Conservation (phyloP, 2,113 vertebrate species). For the Myotis lucifugus region DNA sequence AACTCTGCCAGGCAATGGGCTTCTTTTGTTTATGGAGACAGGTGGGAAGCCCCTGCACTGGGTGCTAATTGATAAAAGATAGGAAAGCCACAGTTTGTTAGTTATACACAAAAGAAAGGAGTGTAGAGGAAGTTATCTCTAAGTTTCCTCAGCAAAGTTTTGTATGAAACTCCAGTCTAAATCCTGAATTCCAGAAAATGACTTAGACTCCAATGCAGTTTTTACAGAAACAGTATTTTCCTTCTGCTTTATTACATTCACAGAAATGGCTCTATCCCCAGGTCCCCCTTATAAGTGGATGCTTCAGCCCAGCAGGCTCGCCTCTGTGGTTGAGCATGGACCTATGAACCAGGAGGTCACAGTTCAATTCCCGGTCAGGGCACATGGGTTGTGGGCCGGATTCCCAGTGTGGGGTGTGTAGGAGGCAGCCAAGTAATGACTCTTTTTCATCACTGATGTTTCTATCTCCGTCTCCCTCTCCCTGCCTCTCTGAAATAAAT, state of each 20-base stretch:
- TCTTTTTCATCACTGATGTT: too few relatives aligned
- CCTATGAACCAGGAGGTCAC: too few relatives aligned
- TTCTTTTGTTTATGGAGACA: background rate
- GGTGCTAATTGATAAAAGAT: background rate
- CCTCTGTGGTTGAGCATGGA: too few relatives aligned
- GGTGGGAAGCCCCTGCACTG: fast-evolving
- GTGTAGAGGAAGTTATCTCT: background rate
- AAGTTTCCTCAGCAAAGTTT: background rate
- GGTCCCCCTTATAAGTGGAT: too few relatives aligned
- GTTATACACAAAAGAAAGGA: background rate
- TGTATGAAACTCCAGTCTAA: background rate
- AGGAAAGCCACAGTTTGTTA: background rate
- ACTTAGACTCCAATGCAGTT: background rate
- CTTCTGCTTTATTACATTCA: background rate
- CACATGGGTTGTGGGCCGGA: too few relatives aligned
- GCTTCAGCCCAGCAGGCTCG: too few relatives aligned
- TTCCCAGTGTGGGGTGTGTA: too few relatives aligned
- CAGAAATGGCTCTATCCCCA: background rate
- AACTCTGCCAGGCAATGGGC: background rate
- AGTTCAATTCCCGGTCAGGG: too few relatives aligned
- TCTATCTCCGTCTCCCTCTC: too few relatives aligned
- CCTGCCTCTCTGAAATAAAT: too few relatives aligned
- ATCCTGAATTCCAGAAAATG: background rate
- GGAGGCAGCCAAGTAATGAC: too few relatives aligned
- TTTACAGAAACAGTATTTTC: background rate